A percentile compares a stretch with the other conserved stretches of the same genome.
Conservation (phyloP, 2,888 invertebrate genomes). For the Candidula unifasciata region DNA sequence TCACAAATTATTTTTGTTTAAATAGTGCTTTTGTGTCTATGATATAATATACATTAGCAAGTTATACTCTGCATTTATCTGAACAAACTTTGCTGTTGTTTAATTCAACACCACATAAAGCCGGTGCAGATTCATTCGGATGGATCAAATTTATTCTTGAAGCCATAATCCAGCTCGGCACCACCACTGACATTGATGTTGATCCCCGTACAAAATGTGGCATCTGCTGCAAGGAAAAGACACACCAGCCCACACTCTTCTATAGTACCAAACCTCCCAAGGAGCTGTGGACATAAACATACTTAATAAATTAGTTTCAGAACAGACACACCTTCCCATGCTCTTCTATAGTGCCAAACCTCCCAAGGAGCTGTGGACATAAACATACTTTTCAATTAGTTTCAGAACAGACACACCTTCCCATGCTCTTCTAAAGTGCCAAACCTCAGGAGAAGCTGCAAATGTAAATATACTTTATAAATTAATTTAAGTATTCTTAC, state of each 20-base stretch:
- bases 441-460: too few relatives aligned
- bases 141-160: conserved; percentile 60
- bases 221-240: conserved; percentile 76
- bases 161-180: conserved; percentile 75
- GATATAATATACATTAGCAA: too few relatives aligned
- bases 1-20: too few relatives aligned
- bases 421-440: too few relatives aligned
- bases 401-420: too few relatives aligned
- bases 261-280: conserved; percentile 75
- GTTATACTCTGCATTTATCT: too few relatives aligned
- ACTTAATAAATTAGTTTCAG: neutral
- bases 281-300: conserved; percentile 56
- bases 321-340: conserved; percentile 74
- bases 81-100: too few relatives aligned
- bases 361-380: conserved; percentile 67
- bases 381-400: too few relatives aligned
- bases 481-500: too few relatives aligned
- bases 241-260: conserved; percentile 75
- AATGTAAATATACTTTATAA: too few relatives aligned
- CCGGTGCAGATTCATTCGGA: neutral
- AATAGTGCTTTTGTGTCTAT: too few relatives aligned
- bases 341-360: conserved; percentile 75
- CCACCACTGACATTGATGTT: conserved; percentile 75
- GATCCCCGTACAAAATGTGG: conserved; percentile 76
- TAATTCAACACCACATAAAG: too few relatives aligned